Base-by-base conservation (phyloP, 2,888 invertebrate species). In the Chrysodeixis includens region DNA sequence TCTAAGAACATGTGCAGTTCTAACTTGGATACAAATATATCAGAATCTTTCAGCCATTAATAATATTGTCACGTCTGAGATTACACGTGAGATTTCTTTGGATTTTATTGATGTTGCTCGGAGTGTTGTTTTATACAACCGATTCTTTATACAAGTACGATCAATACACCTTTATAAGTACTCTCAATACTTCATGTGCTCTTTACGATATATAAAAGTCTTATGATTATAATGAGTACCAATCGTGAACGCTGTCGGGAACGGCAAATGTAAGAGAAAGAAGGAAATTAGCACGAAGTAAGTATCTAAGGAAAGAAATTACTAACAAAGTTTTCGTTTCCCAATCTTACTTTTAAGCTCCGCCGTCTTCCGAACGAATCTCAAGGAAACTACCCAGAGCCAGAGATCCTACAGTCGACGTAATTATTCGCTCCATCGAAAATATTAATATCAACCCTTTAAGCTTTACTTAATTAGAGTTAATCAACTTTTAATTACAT, bases 381-480 rank as follows among this genome's bases (percentile, higher is more conserved):
- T 40, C n/a, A n/a, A n/a, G 2, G 6, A 40, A 40, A 40, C 40
- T 40, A 40, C 40, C n/a, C 40, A 2, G n/a, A 40, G 40, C 40
- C n/a, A 5, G n/a, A 40, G n/a, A 40, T 40, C 40, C 6, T n/a
- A 40, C n/a, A n/a, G 40, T n/a, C n/a, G n/a, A 7, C n/a, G 40
- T 40, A 40, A 40, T 40, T 40, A 40, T 40, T 40, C 40, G 40
- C n/a, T 40, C 40, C 40, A 40, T 40, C n/a, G n/a, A 40, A 40
- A 40, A 40, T 40, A 40, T 40, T 40, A 40, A n/a, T 40, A 40
- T 40, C 40, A 40, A 40, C 40, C 40, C 40, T 40, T 40, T 40
- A n/a, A 40, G 40, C n/a, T 40, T n/a, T 40, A 40, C 40, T 14
- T n/a, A 40, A 40, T 40, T 40, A n/a, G 40, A n/a, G 5, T 40